Evolutionary conservation across 2,888 invertebrate species (phyloP), one percentile per base, ranked within the genome.

Genomic region (Germaria angustata): DNA sequence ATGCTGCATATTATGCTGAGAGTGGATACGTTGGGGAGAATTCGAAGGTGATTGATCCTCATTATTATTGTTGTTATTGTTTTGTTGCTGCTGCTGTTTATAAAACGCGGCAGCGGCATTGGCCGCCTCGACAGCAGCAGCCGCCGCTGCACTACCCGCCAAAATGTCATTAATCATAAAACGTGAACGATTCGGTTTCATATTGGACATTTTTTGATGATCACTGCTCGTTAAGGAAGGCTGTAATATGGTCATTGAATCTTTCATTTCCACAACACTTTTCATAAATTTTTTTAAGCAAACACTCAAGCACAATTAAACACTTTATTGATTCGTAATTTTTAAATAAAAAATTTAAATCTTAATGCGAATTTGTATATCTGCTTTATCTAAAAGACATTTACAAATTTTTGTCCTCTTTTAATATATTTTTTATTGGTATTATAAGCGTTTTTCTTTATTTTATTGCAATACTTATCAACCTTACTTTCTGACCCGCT

Each of bases 161-260:
- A 89, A 82, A 65, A 89, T 89, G 76, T 89, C 89, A 71, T 90
- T 89, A 85, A 89, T 89, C 89, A 89, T 89, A 85, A 89, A 89
- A 83, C 89, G 90, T 71, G 89, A 89, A 66, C 89, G 89, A 85
- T 88, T 90, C 76, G 89, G 89, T 86, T 89, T 89, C 44, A 89
- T 81, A 85, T 87, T 88, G 53, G 89, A 86, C 87, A 87, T 85
- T 85, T 86, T 85, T 49, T 85, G 84, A 68, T 84, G 84, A 57
- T 87, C 85, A 84, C 81, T 85, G 55, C 80, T 71, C 55, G 86
- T 85, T 85, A 88, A 84, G 80, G 87, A 86, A 65, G 89, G 89
- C 68, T 89, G 87, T 84, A 89, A 84, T 73, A 90, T 88, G 87
- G 89, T 90, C 88, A 89, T 89, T 88, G 89, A 89, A 86, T 90